Percentiles rank a stretch among this genome's conserved stretches.
These are phyloP conservation scores for Ochotona curzoniae DNA, from an alignment of 2,113 vertebrate species.

Conservation along the genomic window DNA sequence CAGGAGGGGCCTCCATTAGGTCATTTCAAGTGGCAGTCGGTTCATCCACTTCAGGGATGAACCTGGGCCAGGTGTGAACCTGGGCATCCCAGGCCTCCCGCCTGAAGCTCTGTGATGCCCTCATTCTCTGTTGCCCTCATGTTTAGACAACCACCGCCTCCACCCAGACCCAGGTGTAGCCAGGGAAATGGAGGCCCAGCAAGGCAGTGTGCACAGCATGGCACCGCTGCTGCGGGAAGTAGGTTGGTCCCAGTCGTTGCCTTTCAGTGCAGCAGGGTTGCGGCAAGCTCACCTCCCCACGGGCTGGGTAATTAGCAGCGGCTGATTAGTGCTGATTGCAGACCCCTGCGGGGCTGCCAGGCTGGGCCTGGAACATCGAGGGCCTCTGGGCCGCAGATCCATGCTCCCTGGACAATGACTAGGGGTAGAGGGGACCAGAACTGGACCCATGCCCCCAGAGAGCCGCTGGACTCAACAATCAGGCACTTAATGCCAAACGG, in stretches of 20 bases:
- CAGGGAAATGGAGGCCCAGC: background rate
- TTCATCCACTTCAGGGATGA: background rate
- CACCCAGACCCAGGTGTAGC: background rate
- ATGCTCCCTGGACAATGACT: background rate
- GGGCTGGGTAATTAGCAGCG: constrained; percentile 72
- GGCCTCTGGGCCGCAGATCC: rapidly evolving
- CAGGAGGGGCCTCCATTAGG: no score
- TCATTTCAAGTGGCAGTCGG: background rate
- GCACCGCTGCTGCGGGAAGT: no score
- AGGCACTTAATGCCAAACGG: background rate
- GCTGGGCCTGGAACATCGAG: rapidly evolving
- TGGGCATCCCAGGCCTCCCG: background rate
- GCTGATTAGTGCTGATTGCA: constrained; percentile 84
- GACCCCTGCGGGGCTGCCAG: background rate
- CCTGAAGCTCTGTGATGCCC: background rate
- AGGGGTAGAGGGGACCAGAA: rapidly evolving
- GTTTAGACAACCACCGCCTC: background rate
- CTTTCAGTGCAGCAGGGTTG: background rate
- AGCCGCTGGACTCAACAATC: background rate
- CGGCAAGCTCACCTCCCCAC: constrained; percentile 49
- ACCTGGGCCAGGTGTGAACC: background rate
- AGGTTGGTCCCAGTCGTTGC: background rate
- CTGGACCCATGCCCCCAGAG: background rate
- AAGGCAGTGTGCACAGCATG: background rate
- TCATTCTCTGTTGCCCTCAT: background rate